Conservation (phyloP, 2,113 vertebrate species). For the Callorhinus ursinus region DNA sequence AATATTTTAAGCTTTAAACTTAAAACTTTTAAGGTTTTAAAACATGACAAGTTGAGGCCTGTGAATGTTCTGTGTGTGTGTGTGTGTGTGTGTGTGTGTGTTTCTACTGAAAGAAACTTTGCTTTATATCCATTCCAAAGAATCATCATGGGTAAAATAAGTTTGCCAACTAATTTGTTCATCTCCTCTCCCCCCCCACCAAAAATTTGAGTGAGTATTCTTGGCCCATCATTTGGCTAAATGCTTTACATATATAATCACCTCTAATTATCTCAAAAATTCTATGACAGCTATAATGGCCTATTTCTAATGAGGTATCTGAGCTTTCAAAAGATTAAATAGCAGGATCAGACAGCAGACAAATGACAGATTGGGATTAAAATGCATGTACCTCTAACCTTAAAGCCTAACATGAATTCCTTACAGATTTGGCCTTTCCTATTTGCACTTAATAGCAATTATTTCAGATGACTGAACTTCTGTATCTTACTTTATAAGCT, state of each 20-base stretch:
- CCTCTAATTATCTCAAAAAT: conserved; percentile 36
- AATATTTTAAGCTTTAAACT: background rate
- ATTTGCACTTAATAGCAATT: background rate
- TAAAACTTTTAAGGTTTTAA: background rate
- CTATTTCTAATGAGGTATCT: background rate
- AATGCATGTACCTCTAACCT: background rate
- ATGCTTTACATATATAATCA: background rate
- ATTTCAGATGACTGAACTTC: background rate
- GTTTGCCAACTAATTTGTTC: background rate
- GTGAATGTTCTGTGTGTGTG: background rate
- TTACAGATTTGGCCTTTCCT: background rate
- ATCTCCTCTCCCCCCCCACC: accelerated
- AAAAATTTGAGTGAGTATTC: background rate
- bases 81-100: background rate
- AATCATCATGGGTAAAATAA: background rate
- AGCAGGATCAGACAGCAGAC: background rate
- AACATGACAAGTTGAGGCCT: background rate
- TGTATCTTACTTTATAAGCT: background rate
- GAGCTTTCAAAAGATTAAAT: background rate
- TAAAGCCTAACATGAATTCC: background rate
- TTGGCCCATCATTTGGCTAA: background rate
- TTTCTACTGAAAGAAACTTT: background rate
- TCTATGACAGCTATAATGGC: background rate
- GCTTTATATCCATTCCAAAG: background rate
- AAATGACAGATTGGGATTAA: background rate